phyloP scores from a whole-genome alignment of 1,140 invertebrate genomes.

The Rhagoletis zephyria region DNA sequence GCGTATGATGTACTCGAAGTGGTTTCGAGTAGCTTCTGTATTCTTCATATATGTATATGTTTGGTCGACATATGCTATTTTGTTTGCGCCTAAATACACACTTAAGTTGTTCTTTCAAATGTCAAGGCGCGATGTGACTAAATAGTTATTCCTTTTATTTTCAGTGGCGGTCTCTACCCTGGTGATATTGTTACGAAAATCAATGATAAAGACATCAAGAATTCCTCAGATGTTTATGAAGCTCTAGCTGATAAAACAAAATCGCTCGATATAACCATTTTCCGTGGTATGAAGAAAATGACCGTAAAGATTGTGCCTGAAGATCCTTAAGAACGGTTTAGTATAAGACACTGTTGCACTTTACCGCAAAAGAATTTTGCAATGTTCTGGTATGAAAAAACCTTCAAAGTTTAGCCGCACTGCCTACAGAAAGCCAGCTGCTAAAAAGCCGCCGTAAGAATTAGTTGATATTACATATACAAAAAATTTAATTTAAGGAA shows the following conservation, averaged over 20 bases:
- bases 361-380: not conserved
- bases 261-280: slow-evolving; percentile 74
- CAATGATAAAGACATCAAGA: slow-evolving; percentile 80
- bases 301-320: slow-evolving; percentile 74
- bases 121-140: no score
- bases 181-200: slow-evolving; percentile 89
- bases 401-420: not conserved
- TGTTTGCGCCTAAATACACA: no score
- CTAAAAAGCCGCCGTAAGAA: not conserved
- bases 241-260: slow-evolving; percentile 76
- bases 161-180: slow-evolving; percentile 83
- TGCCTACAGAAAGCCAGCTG: not conserved
- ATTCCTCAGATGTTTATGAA: slow-evolving; percentile 82
- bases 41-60: no score
- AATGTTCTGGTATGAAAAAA: not conserved
- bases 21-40: no score
- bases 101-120: no score
- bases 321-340: slow-evolving; percentile 67
- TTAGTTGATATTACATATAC: no score
- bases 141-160: slow-evolving; percentile 58
- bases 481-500: no score
- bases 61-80: no score
- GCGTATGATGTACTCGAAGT: no score
- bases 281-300: slow-evolving; percentile 74
- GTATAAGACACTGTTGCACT: not conserved